Base-by-base conservation (phyloP, 2,113 vertebrate species). In the Neopipo cinnamomea region DNA sequence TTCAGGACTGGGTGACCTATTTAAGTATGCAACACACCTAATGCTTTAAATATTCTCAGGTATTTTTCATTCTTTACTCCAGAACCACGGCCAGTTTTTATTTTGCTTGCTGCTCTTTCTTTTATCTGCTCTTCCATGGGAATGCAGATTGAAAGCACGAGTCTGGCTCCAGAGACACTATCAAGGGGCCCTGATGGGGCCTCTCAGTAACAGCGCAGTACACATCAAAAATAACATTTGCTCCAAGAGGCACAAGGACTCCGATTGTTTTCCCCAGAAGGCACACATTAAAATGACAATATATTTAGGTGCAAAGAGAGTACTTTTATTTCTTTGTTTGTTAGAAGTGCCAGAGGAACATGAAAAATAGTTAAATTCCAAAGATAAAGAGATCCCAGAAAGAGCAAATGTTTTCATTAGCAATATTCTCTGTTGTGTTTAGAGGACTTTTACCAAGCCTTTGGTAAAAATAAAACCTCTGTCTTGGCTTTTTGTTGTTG, bases 381-480 rank as follows among this genome's bases (percentile, higher is more conserved):
- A 77, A 90, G 75, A 79, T 17, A 93, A n/a, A 68, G 56, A 75
- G 24, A 89, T 23, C 17, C 55, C 28, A 20, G 88, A 84, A 62
- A 78, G n/a, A 93, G 25, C 52, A 81, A 78, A 80, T 72, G 19
- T 92, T 95, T 93, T 88, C 37, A 65, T 92, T 88, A 93, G 15
- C 3, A 2, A 30, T 65, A n/a, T 47, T 81, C 49, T 84, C 56
- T 68, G 23, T 67, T 86, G 44, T 94, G 79, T 91, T 96, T 86
- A 24, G 61, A 44, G 79, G 85, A 88, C 39, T 75, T 52, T 24
- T 70, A 80, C 85, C 66, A 94, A 96, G 47, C 3, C n/a, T 89
- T 87, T 80, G 25, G 49, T 94, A 76, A 88, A 89, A 91, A 71
- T 47, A 91, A 78, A 85, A 24, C 33, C 30, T 68, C 20, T 49